Evolutionary conservation across 2,113 vertebrate species (phyloP), one percentile per base, ranked within the genome.

Genomic region (Cyprinus carpio): DNA sequence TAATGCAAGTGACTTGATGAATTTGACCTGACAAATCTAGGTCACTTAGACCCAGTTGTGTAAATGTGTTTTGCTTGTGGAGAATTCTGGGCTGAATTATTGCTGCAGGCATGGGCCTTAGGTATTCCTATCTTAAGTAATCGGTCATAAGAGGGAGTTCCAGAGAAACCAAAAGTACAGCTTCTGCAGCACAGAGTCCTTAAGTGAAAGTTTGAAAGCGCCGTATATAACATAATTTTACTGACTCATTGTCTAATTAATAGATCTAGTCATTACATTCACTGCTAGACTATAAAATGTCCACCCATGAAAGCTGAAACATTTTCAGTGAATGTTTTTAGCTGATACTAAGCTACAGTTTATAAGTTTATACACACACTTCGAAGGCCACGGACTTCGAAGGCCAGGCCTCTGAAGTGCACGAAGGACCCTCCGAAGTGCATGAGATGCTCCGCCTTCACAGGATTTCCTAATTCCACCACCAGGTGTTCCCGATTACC

Each of bases 11-110:
- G 69, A 27, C 40, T 67, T 76, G 25, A 81, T 83, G 85, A 87
- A 89, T 86, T 6, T 13, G 25, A 83, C 31, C 56, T 78, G 84
- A 88, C 89, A 89, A 87, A 90, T 88, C 78, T 75, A 67, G 89
- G 77, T 84, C 89, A 87, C 5, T 18, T 49, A 79, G 37, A 82
- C 71, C 71, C 40, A n/a, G 29, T 74, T 23, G 78, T 62, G 62
- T 51, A 54, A 85, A 82, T 56, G 62, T 54, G 58, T 37, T 25
- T 69, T 16, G 25, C 62, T 78, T 23, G 43, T 51, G 43, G 75
- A 58, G 75, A 56, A 64, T 78, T 72, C 23, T 12, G 27, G 27
- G 83, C 34, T 37, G 34, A 37, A 58, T 27, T 71, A 69, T 27
- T 60, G 65, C 69, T 75, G 49, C 18, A 16, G 74, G 54, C 23